Evolutionary conservation across 2,797 vertebrate genomes (phyloP), one percentile per base, ranked within the genome.

Genomic region (Eremophila alpestris): DNA sequence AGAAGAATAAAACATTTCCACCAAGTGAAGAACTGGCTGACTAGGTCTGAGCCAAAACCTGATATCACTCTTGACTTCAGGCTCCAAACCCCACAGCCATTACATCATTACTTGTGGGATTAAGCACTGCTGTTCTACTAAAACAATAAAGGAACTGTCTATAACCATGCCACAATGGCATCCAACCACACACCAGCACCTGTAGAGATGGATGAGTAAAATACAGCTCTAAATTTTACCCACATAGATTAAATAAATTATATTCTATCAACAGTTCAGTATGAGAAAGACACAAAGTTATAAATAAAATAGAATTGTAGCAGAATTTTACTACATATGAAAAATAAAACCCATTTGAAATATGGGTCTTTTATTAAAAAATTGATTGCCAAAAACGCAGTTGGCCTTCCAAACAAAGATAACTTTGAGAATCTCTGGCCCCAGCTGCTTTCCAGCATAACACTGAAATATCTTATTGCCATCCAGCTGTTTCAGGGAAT

Each of bases 101-200:
- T 83, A 90, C 93, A 80, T 91, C 85, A 96, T 38, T 64, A 64
- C 65, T 87, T 67, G 34, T 77, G 73, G 38, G 41, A 87, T 79
- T 64, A 63, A 86, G 43, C 41, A 59, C 65, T 48, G 69, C 21
- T 94, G 36, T 86, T 79, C 69, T 62, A 36, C 27, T 73, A 30
- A 48, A 83, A 90, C 32, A 78, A 88, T 55, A 86, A 69, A 63
- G 1, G 1, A 30, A 48, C 89, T 71, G n/a, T 93, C 54, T 69
- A 2, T 11, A 27, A 27, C 41, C 23, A 4, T 58, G 23, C 19
- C 36, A 81, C 48, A 60, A 17, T 34, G 34, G 23, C 36, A 81
- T 78, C 58, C 62, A 83, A 55, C 10, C 18, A 18, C 51, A 80
- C 48, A 74, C 4, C 41, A 90, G 17, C 55, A 70, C 8, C 24